phyloP scores from a whole-genome alignment of 2,888 invertebrate species.

The Drosophila aldrichi region DNA sequence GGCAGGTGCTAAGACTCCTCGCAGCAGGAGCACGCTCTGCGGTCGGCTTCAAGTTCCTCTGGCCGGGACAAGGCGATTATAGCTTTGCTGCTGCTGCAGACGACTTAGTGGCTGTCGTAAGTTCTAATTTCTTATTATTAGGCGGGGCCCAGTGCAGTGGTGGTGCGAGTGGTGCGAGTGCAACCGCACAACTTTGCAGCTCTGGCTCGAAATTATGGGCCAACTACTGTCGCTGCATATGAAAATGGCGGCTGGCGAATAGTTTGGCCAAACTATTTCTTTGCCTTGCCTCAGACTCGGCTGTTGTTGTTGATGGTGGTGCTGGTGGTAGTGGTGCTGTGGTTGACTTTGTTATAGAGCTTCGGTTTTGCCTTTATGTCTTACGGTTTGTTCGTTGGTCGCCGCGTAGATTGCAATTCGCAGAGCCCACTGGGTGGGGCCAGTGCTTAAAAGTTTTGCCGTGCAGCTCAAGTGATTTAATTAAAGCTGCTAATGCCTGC shows the following conservation, averaged over 20 bases:
- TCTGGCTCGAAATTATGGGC: constrained; percentile 76
- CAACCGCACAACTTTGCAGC: constrained; percentile 73
- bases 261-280: constrained; percentile 73
- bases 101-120: constrained; percentile 79
- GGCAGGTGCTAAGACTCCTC: constrained; percentile 52
- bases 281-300: constrained; percentile 43
- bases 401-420: constrained; percentile 45
- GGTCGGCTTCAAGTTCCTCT: constrained; percentile 65
- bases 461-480: constrained; percentile 58
- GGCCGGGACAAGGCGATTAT: constrained; percentile 68
- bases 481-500: constrained; percentile 53
- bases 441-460: constrained; percentile 50
- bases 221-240: constrained; percentile 73
- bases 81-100: constrained; percentile 63
- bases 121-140: constrained; percentile 82
- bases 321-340: constrained; percentile 32
- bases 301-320: constrained; percentile 20
- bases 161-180: constrained; percentile 4
- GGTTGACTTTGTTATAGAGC: constrained; percentile 69
- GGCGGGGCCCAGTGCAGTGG: constrained; percentile 56
- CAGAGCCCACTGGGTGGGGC: constrained; percentile 59
- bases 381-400: constrained; percentile 44
- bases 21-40: constrained; percentile 41
- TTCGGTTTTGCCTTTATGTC: constrained; percentile 60
- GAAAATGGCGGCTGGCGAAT: constrained; percentile 74